Conservation (phyloP, 1,140 invertebrate genomes). For the silkworm (Bombyx mori) region ASM3026992v2 NC_085116.1:14699001-14699500, state of each 20-base stretch:
- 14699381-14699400: conserved; percentile 46
- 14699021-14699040: too few relatives aligned
- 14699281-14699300: too few relatives aligned
- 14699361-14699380: conserved; percentile 16
- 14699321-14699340: not conserved
- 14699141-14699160: not conserved
- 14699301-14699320: too few relatives aligned
- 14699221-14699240: too few relatives aligned
- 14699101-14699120: too few relatives aligned
- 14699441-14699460: conserved; percentile 75
- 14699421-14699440: conserved; percentile 86
- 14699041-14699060: too few relatives aligned
- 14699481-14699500: conserved; percentile 53
- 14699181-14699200: conserved; percentile 13
- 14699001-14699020: too few relatives aligned
- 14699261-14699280: too few relatives aligned
- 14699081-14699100: too few relatives aligned
- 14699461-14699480: conserved; percentile 54
- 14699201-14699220: conserved; percentile 6
- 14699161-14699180: conserved; percentile 9
- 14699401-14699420: conserved; percentile 88
- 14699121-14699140: too few relatives aligned
- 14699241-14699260: too few relatives aligned
- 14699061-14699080: too few relatives aligned
- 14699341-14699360: not conserved